Evolutionary conservation across 2,888 invertebrate genomes (phyloP), one percentile per base, ranked within the genome.

Genomic region (Caenorhabditis doughertyi): DNA sequence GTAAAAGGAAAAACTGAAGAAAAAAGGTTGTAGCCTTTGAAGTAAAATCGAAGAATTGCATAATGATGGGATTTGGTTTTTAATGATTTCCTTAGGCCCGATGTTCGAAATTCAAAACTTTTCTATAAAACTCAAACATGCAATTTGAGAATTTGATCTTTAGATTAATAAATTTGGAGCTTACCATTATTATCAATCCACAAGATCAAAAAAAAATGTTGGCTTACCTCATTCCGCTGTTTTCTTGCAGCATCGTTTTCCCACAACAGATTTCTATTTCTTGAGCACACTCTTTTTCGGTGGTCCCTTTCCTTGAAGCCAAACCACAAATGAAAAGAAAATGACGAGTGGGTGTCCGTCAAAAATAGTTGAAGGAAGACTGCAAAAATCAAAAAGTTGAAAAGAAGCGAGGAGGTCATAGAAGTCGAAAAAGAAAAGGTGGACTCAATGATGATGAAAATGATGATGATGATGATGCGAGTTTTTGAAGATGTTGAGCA

Each of bases 151-250:
- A n/a, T n/a, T n/a, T n/a, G n/a, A n/a, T n/a, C n/a, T n/a, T n/a
- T 39, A 8, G 25, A 13, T 25, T 25, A 23, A 7, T 2, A n/a
- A 16, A n/a, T 39, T 25, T 25, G 23, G n/a, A n/a, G n/a, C n/a
- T n/a, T n/a, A n/a, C n/a, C 16, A 53, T 51, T 23, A 23, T 47
- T 47, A 18, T 18, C n/a, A 47, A 27, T 27, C 21, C 8, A 65
- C 35, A 65, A 51, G 4, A 29, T 49, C 47, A 18, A 32, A 49
- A 27, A 64, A 29, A 47, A 3, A 18, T 23, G 8, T 51, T 27
- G 65, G 62, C 77, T 68, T 51, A 77, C 77, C 77, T 62, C 77
- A 77, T 68, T 25, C 32, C 55, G 62, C 68, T 53, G 44, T 62
- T 68, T 62, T 77, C 77, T 47, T 60, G 77, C 62, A 77, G 32